Conservation (phyloP, 2,113 vertebrate genomes). For the Cyprinodon brontotheroides region DNA sequence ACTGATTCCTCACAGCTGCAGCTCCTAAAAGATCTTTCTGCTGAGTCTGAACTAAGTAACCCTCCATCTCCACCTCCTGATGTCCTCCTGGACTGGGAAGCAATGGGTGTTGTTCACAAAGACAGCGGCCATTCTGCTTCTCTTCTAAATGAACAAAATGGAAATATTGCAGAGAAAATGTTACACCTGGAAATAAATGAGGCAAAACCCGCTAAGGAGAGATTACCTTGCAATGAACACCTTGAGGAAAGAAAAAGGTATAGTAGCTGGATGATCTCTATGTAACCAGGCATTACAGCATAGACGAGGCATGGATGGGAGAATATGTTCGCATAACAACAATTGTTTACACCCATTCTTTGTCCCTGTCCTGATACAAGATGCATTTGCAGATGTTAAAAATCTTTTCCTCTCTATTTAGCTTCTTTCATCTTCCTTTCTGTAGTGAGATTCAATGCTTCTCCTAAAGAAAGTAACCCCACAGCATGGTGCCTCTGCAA, state of each 20-base stretch:
- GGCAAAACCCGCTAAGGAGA: conserved; percentile 5
- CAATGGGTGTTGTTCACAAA: conserved; percentile 71
- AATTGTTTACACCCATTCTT: neutral
- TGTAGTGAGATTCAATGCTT: too few species aligned
- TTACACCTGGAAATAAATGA: conserved; percentile 17
- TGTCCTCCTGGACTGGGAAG: conserved; percentile 75
- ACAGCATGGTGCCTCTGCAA: too few species aligned
- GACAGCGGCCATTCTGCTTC: neutral
- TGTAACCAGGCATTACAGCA: too few species aligned
- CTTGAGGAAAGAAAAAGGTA: conserved; percentile 45
- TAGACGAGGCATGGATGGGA: neutral
- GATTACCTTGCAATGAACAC: conserved; percentile 20
- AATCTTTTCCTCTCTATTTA: too few species aligned
- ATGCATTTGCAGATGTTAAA: too few species aligned
- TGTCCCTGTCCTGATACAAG: too few species aligned
- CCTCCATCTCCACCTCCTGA: conserved; percentile 63
- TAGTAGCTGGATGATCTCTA: conserved; percentile 14
- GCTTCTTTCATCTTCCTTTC: too few species aligned
- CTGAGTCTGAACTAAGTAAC: conserved; percentile 27
- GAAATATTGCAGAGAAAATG: conserved; percentile 16
- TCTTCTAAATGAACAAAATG: conserved; percentile 13
- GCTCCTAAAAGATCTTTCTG: conserved; percentile 17
- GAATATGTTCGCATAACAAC: neutral
- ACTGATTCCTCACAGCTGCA: conserved; percentile 19
- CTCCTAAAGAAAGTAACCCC: too few species aligned